Evolutionary conservation across 1,140 invertebrate genomes (phyloP), one percentile per base, ranked within the genome.

Genomic region (Drosophila ananassae): DNA sequence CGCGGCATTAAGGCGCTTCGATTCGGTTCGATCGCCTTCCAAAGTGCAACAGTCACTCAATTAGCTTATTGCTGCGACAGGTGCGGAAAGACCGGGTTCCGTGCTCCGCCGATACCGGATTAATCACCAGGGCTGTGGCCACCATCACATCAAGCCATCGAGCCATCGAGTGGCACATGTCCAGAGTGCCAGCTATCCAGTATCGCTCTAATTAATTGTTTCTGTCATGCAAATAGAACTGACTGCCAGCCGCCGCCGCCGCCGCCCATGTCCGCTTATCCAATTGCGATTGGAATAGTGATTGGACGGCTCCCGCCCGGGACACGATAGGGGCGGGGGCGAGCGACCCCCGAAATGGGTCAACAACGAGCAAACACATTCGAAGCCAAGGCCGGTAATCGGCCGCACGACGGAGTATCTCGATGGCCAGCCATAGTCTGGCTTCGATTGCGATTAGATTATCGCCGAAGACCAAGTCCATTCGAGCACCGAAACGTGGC

Each of bases 141-240:
- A 28, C 7, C 10, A 22, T 17, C 17, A 17, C 17, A 17, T 17
- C 63, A 46, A 69, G 68, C 0, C 52, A 69, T 17, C 63, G 53
- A 69, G 68, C 0, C 52, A 69, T 41, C 51, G 30, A 69, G 41
- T 69, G 63, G 39, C 52, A n/a, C 66, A 48, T 68, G 46, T 46
- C 59, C 58, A 10, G 1, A 3, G 2, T 10, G 17, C 34, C 41
- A n/a, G 10, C 4, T 3, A 24, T 21, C 13, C 28, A 46, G 32
- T 17, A 17, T 47, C 50, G 32, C 46, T 63, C 69, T 62, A 73
- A 73, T 55, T 73, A 73, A 73, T 73, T 73, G 69, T 17, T 32
- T 51, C 51, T 53, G 69, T 73, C 71, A 73, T 54, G 54, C 48
- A 63, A 80, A 54, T 67, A 58, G 51, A 44, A 13, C 13, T 0